Conservation (phyloP, 2,797 vertebrate genomes). For the Eurystomus glaucurus region DNA sequence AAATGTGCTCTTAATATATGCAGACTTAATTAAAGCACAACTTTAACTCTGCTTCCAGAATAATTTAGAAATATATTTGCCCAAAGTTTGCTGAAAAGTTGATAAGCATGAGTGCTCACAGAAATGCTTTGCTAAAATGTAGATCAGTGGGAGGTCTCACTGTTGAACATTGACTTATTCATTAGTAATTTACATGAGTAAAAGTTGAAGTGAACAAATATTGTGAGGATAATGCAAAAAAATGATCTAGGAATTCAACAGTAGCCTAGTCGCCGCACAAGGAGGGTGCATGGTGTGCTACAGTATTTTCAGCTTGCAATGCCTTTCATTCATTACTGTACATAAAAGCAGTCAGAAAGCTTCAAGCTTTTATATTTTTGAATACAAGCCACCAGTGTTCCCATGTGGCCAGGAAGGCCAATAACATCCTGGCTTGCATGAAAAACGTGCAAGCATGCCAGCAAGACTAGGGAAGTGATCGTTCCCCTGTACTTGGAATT, state of each 20-base stretch:
- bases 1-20: background rate
- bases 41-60: background rate
- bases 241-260: background rate
- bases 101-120: background rate
- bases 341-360: background rate
- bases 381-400: background rate
- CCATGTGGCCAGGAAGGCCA: background rate
- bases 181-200: background rate
- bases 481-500: fast-evolving
- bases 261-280: background rate
- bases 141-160: background rate
- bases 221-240: background rate
- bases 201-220: background rate
- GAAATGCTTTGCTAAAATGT: background rate
- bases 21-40: background rate
- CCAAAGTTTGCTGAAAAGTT: background rate
- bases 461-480: fast-evolving
- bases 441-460: too few species aligned
- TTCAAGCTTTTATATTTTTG: background rate
- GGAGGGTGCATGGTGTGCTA: fast-evolving
- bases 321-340: background rate
- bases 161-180: background rate
- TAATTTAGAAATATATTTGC: background rate
- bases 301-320: background rate
- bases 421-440: background rate